Percentiles rank a stretch among this genome's conserved stretches.
Conservation (phyloP, 2,888 invertebrate species). For the Pristionchus exspectatus region DNA sequence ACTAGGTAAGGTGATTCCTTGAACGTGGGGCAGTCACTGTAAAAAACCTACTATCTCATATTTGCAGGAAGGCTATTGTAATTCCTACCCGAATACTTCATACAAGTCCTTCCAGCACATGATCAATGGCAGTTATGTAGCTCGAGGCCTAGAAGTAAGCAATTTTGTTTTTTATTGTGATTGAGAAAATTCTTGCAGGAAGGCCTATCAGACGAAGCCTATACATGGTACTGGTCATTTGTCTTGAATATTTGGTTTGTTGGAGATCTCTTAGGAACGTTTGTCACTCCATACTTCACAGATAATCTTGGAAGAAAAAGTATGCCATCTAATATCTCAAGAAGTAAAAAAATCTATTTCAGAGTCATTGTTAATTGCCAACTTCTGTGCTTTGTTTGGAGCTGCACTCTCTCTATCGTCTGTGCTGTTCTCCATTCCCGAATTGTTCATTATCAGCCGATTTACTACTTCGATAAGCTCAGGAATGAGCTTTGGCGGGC, state of each 20-base stretch:
- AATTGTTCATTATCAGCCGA: conserved; percentile 65
- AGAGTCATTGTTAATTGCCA: conserved; percentile 63
- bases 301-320: conserved; percentile 61
- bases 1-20: neutral
- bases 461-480: conserved; percentile 63
- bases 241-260: conserved; percentile 71
- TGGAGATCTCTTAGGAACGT: conserved; percentile 66
- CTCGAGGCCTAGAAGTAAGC: conserved; percentile 56
- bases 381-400: conserved; percentile 58
- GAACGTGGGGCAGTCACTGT: neutral
- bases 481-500: conserved; percentile 68
- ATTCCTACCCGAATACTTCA: conserved; percentile 70
- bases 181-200: neutral
- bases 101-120: conserved; percentile 61
- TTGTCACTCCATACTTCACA: conserved; percentile 63
- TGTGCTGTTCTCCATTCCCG: conserved; percentile 57
- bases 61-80: conserved; percentile 68
- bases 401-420: conserved; percentile 20
- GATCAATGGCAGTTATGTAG: conserved; percentile 67
- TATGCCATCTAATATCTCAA: neutral
- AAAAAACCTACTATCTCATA: neutral
- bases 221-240: conserved; percentile 67
- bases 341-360: conserved; percentile 46
- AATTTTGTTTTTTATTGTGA: neutral
- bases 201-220: conserved; percentile 60